Base-by-base conservation (phyloP, 2,888 invertebrate genomes). In the Subacronicta megacephala region DNA sequence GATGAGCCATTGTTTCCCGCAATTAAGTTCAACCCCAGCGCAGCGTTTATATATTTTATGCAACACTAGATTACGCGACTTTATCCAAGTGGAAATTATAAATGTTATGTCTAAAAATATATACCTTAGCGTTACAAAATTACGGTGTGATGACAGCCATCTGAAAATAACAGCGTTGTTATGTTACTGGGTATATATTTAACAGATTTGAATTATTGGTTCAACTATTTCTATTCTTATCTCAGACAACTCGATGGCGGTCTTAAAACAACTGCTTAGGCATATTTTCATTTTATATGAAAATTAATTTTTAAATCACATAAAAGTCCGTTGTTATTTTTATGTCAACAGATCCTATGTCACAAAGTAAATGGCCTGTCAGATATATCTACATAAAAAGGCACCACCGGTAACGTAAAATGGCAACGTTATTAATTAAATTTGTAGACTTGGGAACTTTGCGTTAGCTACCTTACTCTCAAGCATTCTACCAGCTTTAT, bases 291-390 rank as follows among this genome's bases (percentile, higher is more conserved):
- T n/a, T n/a, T n/a, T n/a, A n/a, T n/a, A n/a, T n/a, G n/a, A n/a
- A n/a, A n/a, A n/a, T n/a, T n/a, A n/a, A n/a, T n/a, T n/a, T n/a
- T n/a, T n/a, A 33, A 53, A 53, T 31, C 29, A 53, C 52, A 16
- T 47, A 47, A 16, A 7, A 3, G 46, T 64, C 51, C 43, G 40
- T 5, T 15, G 18, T 33, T 64, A 65, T 64, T 59, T 64, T 65
- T 65, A 46, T 59, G 35, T 23, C 1, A 26, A 26, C n/a, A n/a
- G n/a, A n/a, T n/a, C 7, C 15, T 17, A 36, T 42, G 12, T 42
- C 26, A 57, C 26, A 46, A 12, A 33, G 26, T 40, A 10, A 6
- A 4, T 37, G 10, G 7, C 2, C 9, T 37, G 12, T 18, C 5
- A 5, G 13, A 18, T 7, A 1, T 29, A 1, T 29, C 12, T 29